Base-by-base conservation (phyloP, 2,113 vertebrate species). In the Laterallus jamaicensis region DNA sequence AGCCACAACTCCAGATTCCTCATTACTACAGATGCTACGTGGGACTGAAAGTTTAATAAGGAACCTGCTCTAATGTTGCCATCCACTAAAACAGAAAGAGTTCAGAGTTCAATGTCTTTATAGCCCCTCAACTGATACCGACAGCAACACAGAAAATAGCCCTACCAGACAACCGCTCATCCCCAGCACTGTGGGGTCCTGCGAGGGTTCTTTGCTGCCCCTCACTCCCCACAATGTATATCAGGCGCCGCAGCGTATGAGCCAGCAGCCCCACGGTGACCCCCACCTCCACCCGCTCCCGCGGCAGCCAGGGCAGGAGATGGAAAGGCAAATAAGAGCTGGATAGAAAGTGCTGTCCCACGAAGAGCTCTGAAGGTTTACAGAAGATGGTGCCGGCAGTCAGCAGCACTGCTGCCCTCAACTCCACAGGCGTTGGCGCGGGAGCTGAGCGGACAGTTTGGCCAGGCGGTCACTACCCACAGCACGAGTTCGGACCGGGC, bases 261-360 rank as follows among this genome's bases (percentile, higher is more conserved):
- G 26, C 6, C 54, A 42, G 47, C 42, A 55, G 60, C 9, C 5
- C 4, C 3, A 4, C 5, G 24, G 16, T 7, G 70, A n/a, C 13
- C 15, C 10, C 9, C 16, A 4, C 42, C 35, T 18, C 52, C 58
- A 35, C 5, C 14, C 1, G 0, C 39, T 11, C 67, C 62, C 12
- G 11, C 5, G 55, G 16, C n/a, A 66, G 59, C 24, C 16, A 11
- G 31, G 44, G 59, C 44, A 39, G 47, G 16, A 62, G 44, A 80
- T 10, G 20, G 25, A 69, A 0, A 0, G 24, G 12, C 35, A 66
- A 20, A 13, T 3, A 18, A 54, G 18, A 2, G 2, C 39, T 22
- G 37, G 19, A 35, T 3, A 73, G 35, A 42, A 49, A 86, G 20
- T 0, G 0, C 32, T 37, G 62, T n/a, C 6, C 47, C 49, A 49